Conservation (phyloP, 2,113 vertebrate species). For the Semnornis frantzii region DNA sequence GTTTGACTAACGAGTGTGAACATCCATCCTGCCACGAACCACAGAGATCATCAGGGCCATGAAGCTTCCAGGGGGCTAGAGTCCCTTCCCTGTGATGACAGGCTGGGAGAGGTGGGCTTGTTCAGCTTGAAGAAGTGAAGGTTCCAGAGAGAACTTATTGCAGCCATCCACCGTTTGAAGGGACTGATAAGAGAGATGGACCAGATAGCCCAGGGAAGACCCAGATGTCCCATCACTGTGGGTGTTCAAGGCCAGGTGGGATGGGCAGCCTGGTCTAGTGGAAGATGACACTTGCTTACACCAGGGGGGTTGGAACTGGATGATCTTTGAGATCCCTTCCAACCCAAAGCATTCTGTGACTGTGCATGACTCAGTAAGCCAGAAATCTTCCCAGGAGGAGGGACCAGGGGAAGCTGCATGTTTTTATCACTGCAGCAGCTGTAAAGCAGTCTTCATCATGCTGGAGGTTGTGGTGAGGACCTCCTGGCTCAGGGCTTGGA, state of each 20-base stretch:
- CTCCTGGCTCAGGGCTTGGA: neutral
- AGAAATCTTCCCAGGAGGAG: neutral
- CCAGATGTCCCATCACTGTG: too few relatives aligned
- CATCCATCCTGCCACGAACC: too few relatives aligned
- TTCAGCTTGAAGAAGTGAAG: neutral
- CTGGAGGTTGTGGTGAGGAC: neutral
- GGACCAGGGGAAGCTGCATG: rapidly evolving
- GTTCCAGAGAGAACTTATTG: neutral
- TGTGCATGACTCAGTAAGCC: neutral
- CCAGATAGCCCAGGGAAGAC: too few relatives aligned
- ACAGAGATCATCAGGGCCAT: neutral
- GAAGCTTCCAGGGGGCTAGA: neutral
- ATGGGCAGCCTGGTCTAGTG: too few relatives aligned
- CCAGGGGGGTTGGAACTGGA: too few relatives aligned
- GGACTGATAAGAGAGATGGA: neutral
- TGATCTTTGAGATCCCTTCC: too few relatives aligned
- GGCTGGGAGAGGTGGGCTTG: neutral
- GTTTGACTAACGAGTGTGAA: neutral
- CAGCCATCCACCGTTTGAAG: neutral
- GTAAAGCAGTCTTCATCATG: neutral
- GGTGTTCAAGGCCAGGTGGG: too few relatives aligned
- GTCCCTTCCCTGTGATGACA: neutral
- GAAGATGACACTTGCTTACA: too few relatives aligned
- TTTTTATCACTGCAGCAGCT: neutral
- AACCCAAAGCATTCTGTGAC: too few relatives aligned